phyloP scores from a whole-genome alignment of 2,113 vertebrate species.

The Caloenas nicobarica region DNA sequence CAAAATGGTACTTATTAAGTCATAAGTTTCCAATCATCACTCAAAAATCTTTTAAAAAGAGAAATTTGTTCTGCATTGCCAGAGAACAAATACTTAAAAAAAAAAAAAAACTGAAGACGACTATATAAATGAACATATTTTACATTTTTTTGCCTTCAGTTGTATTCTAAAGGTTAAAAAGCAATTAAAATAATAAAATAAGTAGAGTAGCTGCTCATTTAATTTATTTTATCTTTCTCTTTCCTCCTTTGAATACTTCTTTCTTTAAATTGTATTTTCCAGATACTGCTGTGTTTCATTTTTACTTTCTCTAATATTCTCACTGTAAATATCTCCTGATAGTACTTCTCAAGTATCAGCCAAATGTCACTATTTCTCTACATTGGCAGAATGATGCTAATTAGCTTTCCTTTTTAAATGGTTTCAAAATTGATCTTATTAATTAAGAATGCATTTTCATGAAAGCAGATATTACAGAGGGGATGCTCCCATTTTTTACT shows the following conservation, averaged over 20 bases:
- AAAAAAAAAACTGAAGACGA: not conserved
- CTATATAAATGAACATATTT: not conserved
- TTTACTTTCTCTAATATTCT: not conserved
- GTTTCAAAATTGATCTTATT: not conserved
- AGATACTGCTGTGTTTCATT: not conserved
- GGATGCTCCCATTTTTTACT: not conserved
- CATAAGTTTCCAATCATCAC: slow-evolving; percentile 4
- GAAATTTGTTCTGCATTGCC: not conserved
- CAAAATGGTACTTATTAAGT: not conserved
- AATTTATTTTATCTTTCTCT: not conserved
- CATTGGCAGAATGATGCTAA: not conserved
- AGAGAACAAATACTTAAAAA: not conserved
- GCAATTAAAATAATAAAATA: slow-evolving; percentile 37
- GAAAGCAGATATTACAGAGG: not conserved
- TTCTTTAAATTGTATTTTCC: not conserved
- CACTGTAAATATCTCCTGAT: not conserved
- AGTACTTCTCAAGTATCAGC: not conserved
- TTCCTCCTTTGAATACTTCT: not conserved
- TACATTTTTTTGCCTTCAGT: not conserved
- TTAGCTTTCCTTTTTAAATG: slow-evolving; percentile 2
- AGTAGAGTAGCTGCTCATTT: not conserved
- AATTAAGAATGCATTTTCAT: slow-evolving; percentile 11
- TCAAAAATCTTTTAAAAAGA: not conserved
- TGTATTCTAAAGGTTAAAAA: slow-evolving; percentile 33
- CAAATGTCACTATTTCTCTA: slow-evolving; percentile 9